phyloP scores from a whole-genome alignment of 2,888 invertebrate species.

The Sepioteuthis lessoniana region DNA sequence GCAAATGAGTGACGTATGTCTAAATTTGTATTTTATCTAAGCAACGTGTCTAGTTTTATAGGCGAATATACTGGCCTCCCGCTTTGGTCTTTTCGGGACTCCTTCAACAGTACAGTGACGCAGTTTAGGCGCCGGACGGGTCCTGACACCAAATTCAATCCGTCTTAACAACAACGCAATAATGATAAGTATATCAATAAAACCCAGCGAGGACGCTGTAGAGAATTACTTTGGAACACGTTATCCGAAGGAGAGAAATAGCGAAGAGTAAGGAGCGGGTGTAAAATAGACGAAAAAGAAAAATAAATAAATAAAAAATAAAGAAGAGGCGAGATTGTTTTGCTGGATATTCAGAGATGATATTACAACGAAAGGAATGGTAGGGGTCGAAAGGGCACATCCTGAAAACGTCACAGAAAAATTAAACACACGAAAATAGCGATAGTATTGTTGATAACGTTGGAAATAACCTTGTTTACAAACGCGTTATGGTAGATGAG shows the following conservation, averaged over 20 bases:
- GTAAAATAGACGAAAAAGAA: not conserved
- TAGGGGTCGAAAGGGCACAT: not conserved
- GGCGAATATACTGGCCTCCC: not conserved
- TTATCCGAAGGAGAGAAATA: not conserved
- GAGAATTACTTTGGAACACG: not conserved
- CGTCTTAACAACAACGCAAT: not conserved
- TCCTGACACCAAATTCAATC: constrained; percentile 9
- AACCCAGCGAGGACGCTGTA: not conserved
- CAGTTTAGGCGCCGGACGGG: not conserved
- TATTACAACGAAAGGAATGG: not conserved
- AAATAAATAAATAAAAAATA: no score
- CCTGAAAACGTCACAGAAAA: not conserved
- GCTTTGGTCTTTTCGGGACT: not conserved
- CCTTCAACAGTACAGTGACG: not conserved
- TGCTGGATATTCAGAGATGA: not conserved
- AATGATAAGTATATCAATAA: not conserved
- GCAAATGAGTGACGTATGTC: not conserved
- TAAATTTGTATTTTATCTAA: not conserved
- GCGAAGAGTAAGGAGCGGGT: not conserved
- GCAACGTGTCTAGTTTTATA: not conserved
- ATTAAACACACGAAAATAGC: not conserved
- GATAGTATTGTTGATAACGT: not conserved
- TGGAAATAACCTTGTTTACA: not conserved
- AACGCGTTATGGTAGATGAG: not conserved
- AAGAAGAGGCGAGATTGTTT: not conserved